Evolutionary conservation across 2,888 invertebrate species (phyloP).

Genomic region (Drosophila melanosoma): DNA sequence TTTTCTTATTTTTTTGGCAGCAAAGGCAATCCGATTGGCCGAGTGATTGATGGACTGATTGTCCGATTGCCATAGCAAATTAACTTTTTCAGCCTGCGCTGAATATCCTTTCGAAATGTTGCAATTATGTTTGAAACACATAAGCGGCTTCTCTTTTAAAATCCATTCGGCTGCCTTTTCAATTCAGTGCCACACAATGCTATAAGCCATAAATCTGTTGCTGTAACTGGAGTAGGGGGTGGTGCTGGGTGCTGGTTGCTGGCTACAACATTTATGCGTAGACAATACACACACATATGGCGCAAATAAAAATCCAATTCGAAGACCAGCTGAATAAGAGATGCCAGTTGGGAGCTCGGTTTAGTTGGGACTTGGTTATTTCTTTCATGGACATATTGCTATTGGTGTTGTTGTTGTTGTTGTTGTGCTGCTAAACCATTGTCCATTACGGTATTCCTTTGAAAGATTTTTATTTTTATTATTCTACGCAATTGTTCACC

Average conservation of each 20-base stretch:
- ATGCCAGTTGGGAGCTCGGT: constrained; percentile 12
- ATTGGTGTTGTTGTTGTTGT: not conserved
- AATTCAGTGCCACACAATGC: constrained; percentile 34
- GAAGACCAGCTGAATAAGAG: constrained; percentile 45
- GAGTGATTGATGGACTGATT: constrained; percentile 14
- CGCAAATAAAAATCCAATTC: constrained; percentile 36
- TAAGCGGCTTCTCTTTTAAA: constrained; percentile 6
- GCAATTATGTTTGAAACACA: constrained; percentile 16
- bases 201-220: constrained; percentile 16
- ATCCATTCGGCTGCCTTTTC: constrained; percentile 17
- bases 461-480: constrained; percentile 69
- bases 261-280: constrained; percentile 52
- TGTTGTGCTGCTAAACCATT: constrained; percentile 38
- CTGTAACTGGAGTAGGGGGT: not conserved
- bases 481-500: constrained; percentile 34
- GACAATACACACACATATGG: constrained; percentile 47
- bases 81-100: constrained; percentile 2
- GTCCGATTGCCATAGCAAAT: constrained; percentile 13
- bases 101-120: constrained; percentile 3
- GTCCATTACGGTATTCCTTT: constrained; percentile 48
- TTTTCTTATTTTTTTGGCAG: not conserved
- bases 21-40: constrained; percentile 13
- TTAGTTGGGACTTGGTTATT: not conserved
- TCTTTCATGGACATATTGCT: not conserved
- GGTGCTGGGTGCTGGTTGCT: not conserved